Percentiles rank a stretch among this genome's conserved stretches.
Evolutionary conservation across 2,888 invertebrate species (phyloP).

Genomic region (Nomada fucata): DNA sequence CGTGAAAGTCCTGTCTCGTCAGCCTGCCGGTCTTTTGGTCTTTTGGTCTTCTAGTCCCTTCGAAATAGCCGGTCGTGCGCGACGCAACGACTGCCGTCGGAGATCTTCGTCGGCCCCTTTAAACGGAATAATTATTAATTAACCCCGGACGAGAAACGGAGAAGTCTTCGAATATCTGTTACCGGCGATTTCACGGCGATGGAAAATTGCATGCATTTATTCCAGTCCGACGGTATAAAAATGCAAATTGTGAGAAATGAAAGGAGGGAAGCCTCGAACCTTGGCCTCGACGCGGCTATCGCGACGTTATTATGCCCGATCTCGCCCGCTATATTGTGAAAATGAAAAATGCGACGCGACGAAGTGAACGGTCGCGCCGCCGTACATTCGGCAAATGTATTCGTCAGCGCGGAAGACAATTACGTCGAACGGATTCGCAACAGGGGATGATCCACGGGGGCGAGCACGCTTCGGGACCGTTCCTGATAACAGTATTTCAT

Average conservation of each 20-base stretch:
- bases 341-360: constrained; percentile 58
- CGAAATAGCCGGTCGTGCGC: too few relatives aligned
- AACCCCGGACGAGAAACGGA: too few relatives aligned
- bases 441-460: constrained; percentile 4
- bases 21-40: too few relatives aligned
- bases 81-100: too few relatives aligned
- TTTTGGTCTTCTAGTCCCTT: too few relatives aligned
- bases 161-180: neutral
- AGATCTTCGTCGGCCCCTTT: too few relatives aligned
- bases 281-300: constrained; percentile 36
- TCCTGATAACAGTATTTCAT: constrained; percentile 50
- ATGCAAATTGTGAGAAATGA: constrained; percentile 62
- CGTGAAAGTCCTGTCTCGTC: constrained; percentile 9
- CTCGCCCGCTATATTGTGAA: constrained; percentile 52
- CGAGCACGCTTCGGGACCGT: neutral
- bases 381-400: constrained; percentile 34
- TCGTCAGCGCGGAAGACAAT: constrained; percentile 46
- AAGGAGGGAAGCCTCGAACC: constrained; percentile 40
- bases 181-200: neutral
- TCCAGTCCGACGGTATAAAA: constrained; percentile 46
- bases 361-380: neutral
- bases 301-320: constrained; percentile 58
- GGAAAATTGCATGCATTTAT: constrained; percentile 20
- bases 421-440: constrained; percentile 39
- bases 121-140: too few relatives aligned